Percentiles rank a stretch among this genome's conserved stretches.
Conservation (phyloP, 2,113 vertebrate genomes). For the Struthidea cinerea region DNA sequence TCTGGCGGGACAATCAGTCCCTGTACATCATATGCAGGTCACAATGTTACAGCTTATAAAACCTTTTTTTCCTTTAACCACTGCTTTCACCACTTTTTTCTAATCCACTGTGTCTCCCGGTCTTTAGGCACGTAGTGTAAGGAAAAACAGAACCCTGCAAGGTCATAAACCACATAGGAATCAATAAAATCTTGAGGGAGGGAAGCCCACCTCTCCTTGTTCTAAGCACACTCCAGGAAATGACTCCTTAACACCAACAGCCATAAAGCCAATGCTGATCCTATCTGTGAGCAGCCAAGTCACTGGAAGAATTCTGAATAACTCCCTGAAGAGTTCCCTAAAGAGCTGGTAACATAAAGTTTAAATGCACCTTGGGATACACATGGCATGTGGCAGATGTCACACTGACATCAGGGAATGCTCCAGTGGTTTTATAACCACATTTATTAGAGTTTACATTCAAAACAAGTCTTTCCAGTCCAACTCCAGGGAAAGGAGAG, state of each 20-base stretch:
- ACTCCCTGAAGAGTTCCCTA: not conserved
- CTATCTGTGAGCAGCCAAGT: not conserved
- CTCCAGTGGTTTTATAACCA: not conserved
- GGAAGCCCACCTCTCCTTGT: not conserved
- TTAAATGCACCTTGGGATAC: not conserved
- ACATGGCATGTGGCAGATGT: not conserved
- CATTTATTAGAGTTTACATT: not conserved
- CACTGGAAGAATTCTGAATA: not conserved
- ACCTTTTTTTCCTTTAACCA: not conserved
- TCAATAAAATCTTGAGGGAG: not conserved
- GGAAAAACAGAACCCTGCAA: not conserved
- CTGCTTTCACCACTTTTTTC: not conserved
- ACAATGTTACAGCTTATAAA: accelerated
- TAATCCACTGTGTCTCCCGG: not conserved
- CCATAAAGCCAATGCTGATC: not conserved
- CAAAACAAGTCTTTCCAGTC: not conserved
- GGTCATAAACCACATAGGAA: not conserved
- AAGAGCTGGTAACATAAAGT: not conserved
- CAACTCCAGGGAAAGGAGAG: not conserved
- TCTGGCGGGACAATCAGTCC: not conserved
- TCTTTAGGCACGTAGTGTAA: not conserved
- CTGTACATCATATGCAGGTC: accelerated
- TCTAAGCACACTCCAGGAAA: not conserved
- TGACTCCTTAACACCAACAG: not conserved
- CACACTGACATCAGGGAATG: not conserved